Percentiles rank a stretch among this genome's conserved stretches.
phyloP scores from a whole-genome alignment of 2,888 invertebrate species.

The Alitta virens region DNA sequence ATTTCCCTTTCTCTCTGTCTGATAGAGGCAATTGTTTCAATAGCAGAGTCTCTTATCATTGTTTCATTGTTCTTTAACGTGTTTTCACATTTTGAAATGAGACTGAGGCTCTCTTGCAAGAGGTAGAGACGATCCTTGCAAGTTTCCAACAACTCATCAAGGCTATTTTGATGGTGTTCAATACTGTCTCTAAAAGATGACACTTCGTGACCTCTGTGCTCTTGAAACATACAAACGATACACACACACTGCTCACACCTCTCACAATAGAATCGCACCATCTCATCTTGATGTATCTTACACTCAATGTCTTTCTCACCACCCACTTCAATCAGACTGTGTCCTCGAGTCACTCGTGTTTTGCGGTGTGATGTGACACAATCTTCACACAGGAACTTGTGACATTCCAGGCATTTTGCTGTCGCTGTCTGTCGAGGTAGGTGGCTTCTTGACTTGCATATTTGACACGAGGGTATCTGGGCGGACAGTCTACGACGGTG shows the following conservation, averaged over 20 bases:
- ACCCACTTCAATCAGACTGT: conserved; percentile 53
- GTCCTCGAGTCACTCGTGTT: conserved; percentile 53
- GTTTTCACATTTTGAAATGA: conserved; percentile 47
- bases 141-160: conserved; percentile 18
- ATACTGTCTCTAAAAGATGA: conserved; percentile 52
- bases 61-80: conserved; percentile 48
- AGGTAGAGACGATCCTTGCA: conserved; percentile 33
- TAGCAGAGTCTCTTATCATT: conserved; percentile 50
- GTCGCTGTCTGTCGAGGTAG: conserved; percentile 37
- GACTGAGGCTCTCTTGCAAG: conserved; percentile 40
- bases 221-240: conserved; percentile 55
- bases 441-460: conserved; percentile 31
- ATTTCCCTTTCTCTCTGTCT: conserved; percentile 43
- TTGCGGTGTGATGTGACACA: conserved; percentile 52
- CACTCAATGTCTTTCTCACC: conserved; percentile 55
- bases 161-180: conserved; percentile 35
- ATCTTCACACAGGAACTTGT: conserved; percentile 47
- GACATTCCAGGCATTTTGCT: conserved; percentile 54
- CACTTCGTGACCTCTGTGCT: conserved; percentile 54
- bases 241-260: conserved; percentile 55
- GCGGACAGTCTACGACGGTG: conserved; percentile 3
- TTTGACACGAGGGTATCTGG: conserved; percentile 13
- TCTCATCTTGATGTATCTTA: conserved; percentile 51
- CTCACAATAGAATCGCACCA: conserved; percentile 55
- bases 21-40: conserved; percentile 42